phyloP scores from a whole-genome alignment of 1,140 invertebrate genomes.

The Schlechtendalia chinensis region DNA sequence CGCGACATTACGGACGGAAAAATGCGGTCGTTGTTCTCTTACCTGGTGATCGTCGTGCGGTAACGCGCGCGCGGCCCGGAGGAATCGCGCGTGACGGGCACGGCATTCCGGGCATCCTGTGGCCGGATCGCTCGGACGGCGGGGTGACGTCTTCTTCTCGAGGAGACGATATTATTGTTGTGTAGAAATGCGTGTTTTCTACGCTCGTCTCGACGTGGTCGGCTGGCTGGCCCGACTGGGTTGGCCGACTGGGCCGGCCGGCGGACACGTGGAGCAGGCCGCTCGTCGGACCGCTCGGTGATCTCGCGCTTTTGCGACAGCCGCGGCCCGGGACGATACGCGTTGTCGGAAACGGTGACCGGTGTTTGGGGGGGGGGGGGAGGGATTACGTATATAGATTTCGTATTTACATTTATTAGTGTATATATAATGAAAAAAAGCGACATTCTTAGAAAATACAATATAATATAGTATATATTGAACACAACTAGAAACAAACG shows the following conservation, averaged over 20 bases:
- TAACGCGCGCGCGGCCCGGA: not conserved
- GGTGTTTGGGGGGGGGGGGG: not conserved
- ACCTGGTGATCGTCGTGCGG: constrained; percentile 31
- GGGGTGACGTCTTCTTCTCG: constrained; percentile 42
- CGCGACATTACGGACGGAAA: too few relatives aligned
- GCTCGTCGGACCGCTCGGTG: not conserved
- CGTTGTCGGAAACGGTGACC: not conserved
- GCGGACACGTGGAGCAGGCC: too few relatives aligned
- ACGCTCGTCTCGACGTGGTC: not conserved
- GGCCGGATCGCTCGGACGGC: not conserved
- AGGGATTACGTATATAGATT: constrained; percentile 35
- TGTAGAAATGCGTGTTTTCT: not conserved
- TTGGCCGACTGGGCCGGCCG: too few relatives aligned
- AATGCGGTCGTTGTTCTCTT: not conserved
- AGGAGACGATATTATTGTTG: not conserved
- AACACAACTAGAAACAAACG: constrained; percentile 41
- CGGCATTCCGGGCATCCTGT: constrained; percentile 40
- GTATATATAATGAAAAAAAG: constrained; percentile 35
- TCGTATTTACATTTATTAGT: constrained; percentile 26
- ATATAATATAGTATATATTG: constrained; percentile 26
- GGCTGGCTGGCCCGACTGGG: not conserved
- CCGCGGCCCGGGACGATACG: not conserved
- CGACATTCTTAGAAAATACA: constrained; percentile 17
- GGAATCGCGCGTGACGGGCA: not conserved
- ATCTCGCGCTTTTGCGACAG: not conserved